These are phyloP conservation scores for Clytia hemisphaerica DNA, from an alignment of 30 jellyfish, hydroid and myxozoan species.

Conservation along the genomic window DNA sequence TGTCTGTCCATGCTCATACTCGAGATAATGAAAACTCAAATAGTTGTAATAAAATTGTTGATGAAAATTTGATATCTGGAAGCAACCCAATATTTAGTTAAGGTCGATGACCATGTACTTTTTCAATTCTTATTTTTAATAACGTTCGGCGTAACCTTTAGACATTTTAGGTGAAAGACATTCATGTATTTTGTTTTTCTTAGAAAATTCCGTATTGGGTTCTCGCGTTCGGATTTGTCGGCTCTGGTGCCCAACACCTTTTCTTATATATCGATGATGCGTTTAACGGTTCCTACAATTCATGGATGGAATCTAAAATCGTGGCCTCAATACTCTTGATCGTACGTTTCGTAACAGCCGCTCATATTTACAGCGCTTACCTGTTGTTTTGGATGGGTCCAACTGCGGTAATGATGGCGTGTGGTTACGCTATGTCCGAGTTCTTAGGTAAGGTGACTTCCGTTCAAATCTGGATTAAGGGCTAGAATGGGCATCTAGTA, in stretches of 20 bases:
- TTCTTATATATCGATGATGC: constrained; percentile 2
- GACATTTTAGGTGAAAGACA: too few relatives aligned
- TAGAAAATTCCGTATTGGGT: neutral
- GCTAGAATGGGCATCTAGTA: too few relatives aligned
- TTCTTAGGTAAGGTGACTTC: constrained; percentile 12
- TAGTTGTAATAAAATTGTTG: too few relatives aligned
- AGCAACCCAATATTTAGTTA: too few relatives aligned
- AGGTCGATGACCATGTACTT: neutral
- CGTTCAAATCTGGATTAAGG: neutral
- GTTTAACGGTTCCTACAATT: neutral
- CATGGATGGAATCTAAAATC: neutral
- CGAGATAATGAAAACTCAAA: too few relatives aligned
- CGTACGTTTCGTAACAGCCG: constrained; percentile 6
- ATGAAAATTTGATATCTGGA: too few relatives aligned
- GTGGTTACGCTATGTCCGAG: constrained; percentile 34
- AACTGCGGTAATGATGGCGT: constrained; percentile 14
- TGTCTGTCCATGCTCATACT: neutral
- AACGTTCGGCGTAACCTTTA: too few relatives aligned
- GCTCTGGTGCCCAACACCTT: constrained; percentile 12
- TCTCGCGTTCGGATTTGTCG: neutral
- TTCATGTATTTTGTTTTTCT: too few relatives aligned
- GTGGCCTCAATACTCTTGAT: neutral
- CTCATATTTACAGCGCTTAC: constrained; percentile 15
- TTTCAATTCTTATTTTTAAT: too few relatives aligned
- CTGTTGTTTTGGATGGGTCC: constrained; percentile 19